These are phyloP conservation scores for Acanthacorydalis orientalis DNA, from an alignment of 2,888 invertebrate genomes.

Conservation along the genomic window DNA sequence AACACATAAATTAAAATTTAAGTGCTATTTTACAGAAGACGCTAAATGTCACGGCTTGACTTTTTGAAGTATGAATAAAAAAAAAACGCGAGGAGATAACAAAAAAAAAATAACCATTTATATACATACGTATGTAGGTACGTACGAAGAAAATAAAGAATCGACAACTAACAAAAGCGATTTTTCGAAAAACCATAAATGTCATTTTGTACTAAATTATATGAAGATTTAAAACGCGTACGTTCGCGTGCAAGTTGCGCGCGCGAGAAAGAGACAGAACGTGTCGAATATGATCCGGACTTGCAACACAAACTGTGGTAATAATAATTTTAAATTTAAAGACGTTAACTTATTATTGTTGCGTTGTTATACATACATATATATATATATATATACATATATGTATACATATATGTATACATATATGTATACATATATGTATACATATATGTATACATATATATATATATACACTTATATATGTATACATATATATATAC, in stretches of 20 bases:
- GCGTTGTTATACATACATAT: too few species aligned
- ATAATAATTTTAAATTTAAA: slow-evolving; percentile 23
- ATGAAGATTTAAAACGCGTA: background rate
- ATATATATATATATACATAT: slow-evolving; percentile 8
- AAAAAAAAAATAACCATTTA: background rate
- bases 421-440: background rate
- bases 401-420: background rate
- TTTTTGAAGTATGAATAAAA: background rate
- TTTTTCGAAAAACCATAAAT: slow-evolving; percentile 3
- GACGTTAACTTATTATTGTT: slow-evolving; percentile 22
- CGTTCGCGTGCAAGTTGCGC: background rate
- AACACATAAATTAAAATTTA: slow-evolving; percentile 29
- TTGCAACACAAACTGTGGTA: slow-evolving; percentile 14
- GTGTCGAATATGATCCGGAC: slow-evolving; percentile 1
- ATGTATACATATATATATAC: too few species aligned
- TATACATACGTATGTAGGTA: background rate
- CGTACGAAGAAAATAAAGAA: background rate
- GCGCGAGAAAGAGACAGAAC: background rate
- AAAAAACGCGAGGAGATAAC: background rate
- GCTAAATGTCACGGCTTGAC: slow-evolving; percentile 25
- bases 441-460: background rate
- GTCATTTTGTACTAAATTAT: slow-evolving; percentile 2
- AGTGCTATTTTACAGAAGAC: slow-evolving; percentile 27
- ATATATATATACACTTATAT: too few species aligned
- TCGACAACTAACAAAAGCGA: background rate